Evolutionary conservation across 2,888 invertebrate species (phyloP), one percentile per base, ranked within the genome.

Genomic region (Rhagium mordax): DNA sequence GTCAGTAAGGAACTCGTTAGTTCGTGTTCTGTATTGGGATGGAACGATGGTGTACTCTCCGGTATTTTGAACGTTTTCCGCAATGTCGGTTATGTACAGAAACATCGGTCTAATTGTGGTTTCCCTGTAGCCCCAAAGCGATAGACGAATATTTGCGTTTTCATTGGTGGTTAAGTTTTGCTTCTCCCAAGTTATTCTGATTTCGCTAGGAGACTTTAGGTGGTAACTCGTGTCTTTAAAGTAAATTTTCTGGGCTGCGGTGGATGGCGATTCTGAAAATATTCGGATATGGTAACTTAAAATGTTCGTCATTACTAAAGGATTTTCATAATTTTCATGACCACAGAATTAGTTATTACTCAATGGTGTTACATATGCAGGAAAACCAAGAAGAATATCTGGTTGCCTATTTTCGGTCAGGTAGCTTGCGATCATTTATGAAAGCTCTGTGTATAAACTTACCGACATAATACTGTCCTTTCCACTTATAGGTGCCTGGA

Each of bases 401-500:
- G n/a, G n/a, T n/a, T n/a, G n/a, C n/a, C n/a, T n/a, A n/a, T n/a
- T n/a, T n/a, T n/a, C n/a, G n/a, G n/a, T n/a, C n/a, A n/a, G n/a
- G n/a, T n/a, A n/a, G n/a, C n/a, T n/a, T n/a, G n/a, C n/a, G n/a
- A n/a, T n/a, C n/a, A n/a, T n/a, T n/a, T n/a, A n/a, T n/a, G n/a
- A n/a, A n/a, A n/a, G n/a, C 10, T 33, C 33, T 13, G 13, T 33
- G 10, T 49, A 16, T 16, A 16, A 51, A n/a, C 92, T 90, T 89
- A 96, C 96, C 97, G 75, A 98, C 94, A 85, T 96, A 97, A 88
- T 93, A 97, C 89, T 93, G 93, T 80, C 97, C 96, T 83, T 95
- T 94, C 95, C 96, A 97, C 82, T 95, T 94, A 86, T 93, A 98
- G 60, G 93, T 92, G 72, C 93, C 94, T 72, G 94, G 94, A 72